Evolutionary conservation across 2,888 invertebrate species (phyloP).

Genomic region (Ormyrus rosae): DNA sequence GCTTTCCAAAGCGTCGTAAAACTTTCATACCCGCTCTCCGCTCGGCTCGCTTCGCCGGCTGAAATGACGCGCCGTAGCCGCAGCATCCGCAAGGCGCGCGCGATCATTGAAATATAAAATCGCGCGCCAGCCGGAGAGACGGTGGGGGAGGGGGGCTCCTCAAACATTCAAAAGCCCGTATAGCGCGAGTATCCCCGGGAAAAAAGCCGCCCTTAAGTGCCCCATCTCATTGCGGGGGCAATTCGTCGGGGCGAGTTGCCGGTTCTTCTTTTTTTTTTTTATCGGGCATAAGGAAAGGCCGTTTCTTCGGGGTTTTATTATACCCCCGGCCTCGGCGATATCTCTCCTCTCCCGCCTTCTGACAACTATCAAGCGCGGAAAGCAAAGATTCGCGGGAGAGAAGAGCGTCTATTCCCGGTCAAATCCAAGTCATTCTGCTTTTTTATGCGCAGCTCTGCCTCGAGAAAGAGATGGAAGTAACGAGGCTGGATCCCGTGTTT

Average conservation of each 20-base stretch:
- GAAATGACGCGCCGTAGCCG: neutral
- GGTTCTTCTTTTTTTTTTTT: constrained; percentile 15
- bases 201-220: constrained; percentile 25
- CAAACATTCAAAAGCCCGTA: constrained; percentile 47
- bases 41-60: neutral
- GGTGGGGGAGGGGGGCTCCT: neutral
- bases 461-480: constrained; percentile 70
- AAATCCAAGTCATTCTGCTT: neutral
- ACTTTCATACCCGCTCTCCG: constrained; percentile 18
- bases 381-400: constrained; percentile 57
- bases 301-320: constrained; percentile 51
- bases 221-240: constrained; percentile 40
- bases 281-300: constrained; percentile 48
- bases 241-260: constrained; percentile 48
- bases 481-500: constrained; percentile 73
- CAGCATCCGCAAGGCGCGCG: constrained; percentile 4
- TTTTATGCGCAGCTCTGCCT: constrained; percentile 17
- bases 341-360: neutral
- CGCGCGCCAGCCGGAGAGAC: constrained; percentile 8
- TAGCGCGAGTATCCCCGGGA: neutral
- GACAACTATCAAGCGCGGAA: constrained; percentile 62
- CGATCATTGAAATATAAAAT: constrained; percentile 56
- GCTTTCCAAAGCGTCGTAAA: constrained; percentile 31
- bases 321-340: constrained; percentile 17
- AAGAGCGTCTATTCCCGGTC: neutral